Conservation (phyloP, 92 coral and sea anemone species). For the Epizoanthus stellaris region DNA sequence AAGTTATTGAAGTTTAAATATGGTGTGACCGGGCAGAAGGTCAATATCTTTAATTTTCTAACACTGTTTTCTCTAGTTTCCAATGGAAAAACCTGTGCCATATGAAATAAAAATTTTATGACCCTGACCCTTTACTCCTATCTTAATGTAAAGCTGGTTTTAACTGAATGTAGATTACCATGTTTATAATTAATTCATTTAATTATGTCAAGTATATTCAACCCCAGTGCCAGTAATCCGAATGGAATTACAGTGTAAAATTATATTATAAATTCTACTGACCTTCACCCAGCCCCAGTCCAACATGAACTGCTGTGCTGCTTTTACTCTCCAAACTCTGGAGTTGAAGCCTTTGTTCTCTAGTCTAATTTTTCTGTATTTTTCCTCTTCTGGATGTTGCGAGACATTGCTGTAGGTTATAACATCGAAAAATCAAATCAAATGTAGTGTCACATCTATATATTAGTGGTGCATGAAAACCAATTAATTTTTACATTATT, state of each 20-base stretch:
- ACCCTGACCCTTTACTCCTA: too few relatives aligned
- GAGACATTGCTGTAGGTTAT: slow-evolving; percentile 60
- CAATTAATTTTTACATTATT: not conserved
- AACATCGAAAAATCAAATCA: not conserved
- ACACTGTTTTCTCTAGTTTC: too few relatives aligned
- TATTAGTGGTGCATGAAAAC: not conserved
- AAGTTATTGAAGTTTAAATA: too few relatives aligned
- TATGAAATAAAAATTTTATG: too few relatives aligned
- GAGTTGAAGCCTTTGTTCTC: slow-evolving; percentile 71
- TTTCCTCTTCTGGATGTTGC: slow-evolving; percentile 75
- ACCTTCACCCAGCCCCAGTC: slow-evolving; percentile 89
- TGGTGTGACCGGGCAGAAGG: too few relatives aligned
- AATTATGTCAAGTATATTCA: too few relatives aligned
- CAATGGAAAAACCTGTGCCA: too few relatives aligned
- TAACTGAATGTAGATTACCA: too few relatives aligned
- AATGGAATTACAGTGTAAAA: not conserved
- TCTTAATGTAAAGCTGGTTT: too few relatives aligned
- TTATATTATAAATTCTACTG: slow-evolving; percentile 17
- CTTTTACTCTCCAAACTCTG: slow-evolving; percentile 78
- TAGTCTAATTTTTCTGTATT: slow-evolving; percentile 69
- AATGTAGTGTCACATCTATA: not conserved
- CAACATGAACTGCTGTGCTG: slow-evolving; percentile 80
- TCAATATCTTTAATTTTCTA: too few relatives aligned
- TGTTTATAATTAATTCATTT: too few relatives aligned
- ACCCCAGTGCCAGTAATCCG: too few relatives aligned